These are phyloP conservation scores for Mormyrus hasselquistii DNA, from an alignment of 2,797 vertebrate genomes.

Conservation along the genomic window DNA sequence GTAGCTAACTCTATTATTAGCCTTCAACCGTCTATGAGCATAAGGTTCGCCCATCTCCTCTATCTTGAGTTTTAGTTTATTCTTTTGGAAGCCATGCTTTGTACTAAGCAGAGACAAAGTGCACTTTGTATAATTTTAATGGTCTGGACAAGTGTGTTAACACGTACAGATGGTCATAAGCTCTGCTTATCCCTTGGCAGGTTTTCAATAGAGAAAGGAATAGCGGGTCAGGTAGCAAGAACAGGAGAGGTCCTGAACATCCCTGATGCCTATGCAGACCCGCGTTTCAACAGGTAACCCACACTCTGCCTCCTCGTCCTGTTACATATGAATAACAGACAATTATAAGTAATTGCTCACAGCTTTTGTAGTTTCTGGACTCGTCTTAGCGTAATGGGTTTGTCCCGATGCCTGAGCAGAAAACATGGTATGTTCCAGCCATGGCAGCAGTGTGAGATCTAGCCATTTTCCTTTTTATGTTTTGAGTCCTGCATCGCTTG, in stretches of 20 bases:
- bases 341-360: not conserved
- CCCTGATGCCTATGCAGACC: slow-evolving; percentile 97
- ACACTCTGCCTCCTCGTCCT: not conserved
- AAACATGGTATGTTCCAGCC: not conserved
- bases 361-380: not conserved
- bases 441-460: not conserved
- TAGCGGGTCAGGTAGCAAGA: slow-evolving; percentile 93
- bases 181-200: slow-evolving; percentile 34
- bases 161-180: not conserved
- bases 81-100: not conserved
- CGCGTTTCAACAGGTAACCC: slow-evolving; percentile 91
- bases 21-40: not conserved
- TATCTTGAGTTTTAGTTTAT: not conserved
- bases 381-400: not conserved
- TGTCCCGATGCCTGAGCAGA: not conserved
- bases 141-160: not conserved
- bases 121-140: not conserved
- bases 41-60: not conserved
- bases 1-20: not conserved
- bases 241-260: slow-evolving; percentile 98
- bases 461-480: not conserved
- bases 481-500: not conserved
- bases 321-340: not conserved
- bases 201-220: slow-evolving; percentile 99
- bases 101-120: not conserved